Base-by-base conservation (phyloP, 2,113 vertebrate species). In the Microcebus griseorufus region DNA sequence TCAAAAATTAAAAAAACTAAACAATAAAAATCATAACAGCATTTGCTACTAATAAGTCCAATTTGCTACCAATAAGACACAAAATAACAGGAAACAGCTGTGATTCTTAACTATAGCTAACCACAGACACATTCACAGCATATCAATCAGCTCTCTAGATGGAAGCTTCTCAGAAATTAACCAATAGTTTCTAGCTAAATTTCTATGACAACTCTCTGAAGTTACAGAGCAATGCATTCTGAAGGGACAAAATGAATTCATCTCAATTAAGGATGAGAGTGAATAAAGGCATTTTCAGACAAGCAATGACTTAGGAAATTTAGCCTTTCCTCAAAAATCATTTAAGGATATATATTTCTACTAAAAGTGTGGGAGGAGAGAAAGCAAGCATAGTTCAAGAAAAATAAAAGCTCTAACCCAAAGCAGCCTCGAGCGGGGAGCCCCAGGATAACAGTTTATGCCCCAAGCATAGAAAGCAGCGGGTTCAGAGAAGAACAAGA, bases 341-440 rank as follows among this genome's bases (percentile, higher is more conserved):
- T 17, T 72, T 39, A 62, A 37, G 27, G 27, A 53, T 12, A 22
- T 48, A 18, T 48, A 18, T 37, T 5, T 4, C 29, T 65, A 45
- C 51, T 34, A 55, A 27, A 62, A 51, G 22, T 37, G 9, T 25
- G 22, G 11, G 5, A 4, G 0, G 53, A 11, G 5, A 48, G 20
- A 4, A 25, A 37, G 25, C 37, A 62, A 94, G 9, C 39, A 5
- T 65, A 4, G 27, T n/a, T 89, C 5, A 64, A 53, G 37, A 29
- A 39, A 73, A 53, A 20, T n/a, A 37, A n/a, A n/a, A 53, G 6
- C 34, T 84, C 69, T 48, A 58, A 65, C 18, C 67, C 70, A 45
- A 45, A 58, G n/a, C 3, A 69, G 37, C n/a, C 25, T 7, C 1
- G 27, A 17, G 79, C 0, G 0, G 18, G 37, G 10, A 32, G 8